These are phyloP conservation scores for Sprattus sprattus DNA, from an alignment of 2,113 vertebrate species.

Conservation along the genomic window DNA sequence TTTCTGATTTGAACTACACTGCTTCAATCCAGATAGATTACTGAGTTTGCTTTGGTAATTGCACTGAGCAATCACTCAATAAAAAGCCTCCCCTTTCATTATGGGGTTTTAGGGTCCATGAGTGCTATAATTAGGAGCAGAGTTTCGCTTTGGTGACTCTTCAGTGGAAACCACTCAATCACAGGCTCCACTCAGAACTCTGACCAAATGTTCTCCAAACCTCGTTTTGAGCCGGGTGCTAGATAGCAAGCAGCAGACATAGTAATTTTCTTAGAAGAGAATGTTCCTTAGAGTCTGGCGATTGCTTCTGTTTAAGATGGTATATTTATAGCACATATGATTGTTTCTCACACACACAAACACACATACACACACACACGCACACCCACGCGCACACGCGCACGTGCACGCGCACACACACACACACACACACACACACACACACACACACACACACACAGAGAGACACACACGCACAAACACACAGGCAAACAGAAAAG, in stretches of 20 bases:
- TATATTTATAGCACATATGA: conserved; percentile 30
- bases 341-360: not conserved
- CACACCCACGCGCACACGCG: not conserved
- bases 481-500: too few species aligned
- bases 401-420: not conserved
- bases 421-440: not conserved
- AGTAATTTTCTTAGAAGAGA: conserved; percentile 34
- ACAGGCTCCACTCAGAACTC: not conserved
- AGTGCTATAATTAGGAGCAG: conserved; percentile 35
- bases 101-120: conserved; percentile 31
- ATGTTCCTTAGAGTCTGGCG: conserved; percentile 31
- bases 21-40: conserved; percentile 32
- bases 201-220: conserved; percentile 16
- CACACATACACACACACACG: not conserved
- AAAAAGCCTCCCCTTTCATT: conserved; percentile 41
- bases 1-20: not conserved
- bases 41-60: conserved; percentile 54
- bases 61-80: conserved; percentile 44
- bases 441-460: not conserved
- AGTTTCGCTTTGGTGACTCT: conserved; percentile 35
- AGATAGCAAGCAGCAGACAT: conserved; percentile 21
- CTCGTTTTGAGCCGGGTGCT: not conserved
- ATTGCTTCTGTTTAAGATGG: conserved; percentile 22
- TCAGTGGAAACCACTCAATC: conserved; percentile 32
- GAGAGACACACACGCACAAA: not conserved